Evolutionary conservation across 2,888 invertebrate species (phyloP).

Genomic region (Erebia aethiops): DNA sequence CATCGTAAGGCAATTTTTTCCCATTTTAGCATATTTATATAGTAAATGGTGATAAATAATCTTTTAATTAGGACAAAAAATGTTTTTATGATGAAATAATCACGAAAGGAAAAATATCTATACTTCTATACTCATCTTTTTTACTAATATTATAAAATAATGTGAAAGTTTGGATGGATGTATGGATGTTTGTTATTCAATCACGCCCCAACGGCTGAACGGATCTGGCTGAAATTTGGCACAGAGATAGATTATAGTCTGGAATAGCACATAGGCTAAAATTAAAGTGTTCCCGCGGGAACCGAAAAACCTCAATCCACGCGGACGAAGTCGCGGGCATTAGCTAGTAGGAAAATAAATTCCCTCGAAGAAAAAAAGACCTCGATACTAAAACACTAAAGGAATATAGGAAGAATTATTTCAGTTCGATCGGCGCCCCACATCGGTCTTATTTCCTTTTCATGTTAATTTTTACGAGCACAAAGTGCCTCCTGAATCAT

Average conservation of each 20-base stretch:
- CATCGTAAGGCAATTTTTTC: conserved; percentile 8
- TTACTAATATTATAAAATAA: too few species aligned
- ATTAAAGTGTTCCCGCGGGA: too few species aligned
- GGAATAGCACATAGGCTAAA: too few species aligned
- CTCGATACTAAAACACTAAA: conserved; percentile 10
- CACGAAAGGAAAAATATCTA: background rate
- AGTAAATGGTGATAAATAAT: background rate
- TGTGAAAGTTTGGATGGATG: too few species aligned
- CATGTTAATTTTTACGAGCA: conserved; percentile 20
- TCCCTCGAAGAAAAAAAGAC: background rate
- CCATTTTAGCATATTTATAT: background rate
- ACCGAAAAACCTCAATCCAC: too few species aligned
- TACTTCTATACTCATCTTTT: too few species aligned
- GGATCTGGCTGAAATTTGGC: too few species aligned
- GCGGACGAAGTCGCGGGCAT: too few species aligned
- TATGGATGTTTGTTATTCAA: too few species aligned
- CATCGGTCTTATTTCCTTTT: conserved; percentile 18
- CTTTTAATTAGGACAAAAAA: background rate
- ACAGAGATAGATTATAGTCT: too few species aligned
- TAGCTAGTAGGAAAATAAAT: background rate
- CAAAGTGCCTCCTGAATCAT: conserved; percentile 18
- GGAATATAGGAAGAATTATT: conserved; percentile 2
- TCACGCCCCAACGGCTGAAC: too few species aligned
- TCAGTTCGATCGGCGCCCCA: conserved; percentile 4
- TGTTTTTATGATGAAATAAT: background rate